A percentile compares a stretch with the other conserved stretches of the same genome.
phyloP scores from a whole-genome alignment of 1,140 invertebrate genomes.

The Zelostemma sp. region DNA sequence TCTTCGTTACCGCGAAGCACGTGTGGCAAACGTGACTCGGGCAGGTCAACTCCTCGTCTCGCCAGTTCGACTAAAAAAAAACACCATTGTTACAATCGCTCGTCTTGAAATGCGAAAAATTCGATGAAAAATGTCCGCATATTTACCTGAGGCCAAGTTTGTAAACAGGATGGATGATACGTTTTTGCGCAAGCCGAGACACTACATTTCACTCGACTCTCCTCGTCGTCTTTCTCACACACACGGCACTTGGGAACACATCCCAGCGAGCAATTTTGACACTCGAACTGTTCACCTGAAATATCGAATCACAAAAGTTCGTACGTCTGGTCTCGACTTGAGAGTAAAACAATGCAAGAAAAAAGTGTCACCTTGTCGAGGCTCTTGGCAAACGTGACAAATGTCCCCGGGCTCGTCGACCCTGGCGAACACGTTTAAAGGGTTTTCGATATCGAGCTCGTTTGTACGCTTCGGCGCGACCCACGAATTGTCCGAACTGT shows the following conservation, averaged over 20 bases:
- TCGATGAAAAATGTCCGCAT: not conserved
- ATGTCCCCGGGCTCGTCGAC: not conserved
- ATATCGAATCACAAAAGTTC: constrained; percentile 2
- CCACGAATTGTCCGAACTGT: not conserved
- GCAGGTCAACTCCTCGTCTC: constrained; percentile 15
- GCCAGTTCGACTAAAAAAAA: constrained; percentile 19
- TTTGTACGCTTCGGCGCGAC: not conserved
- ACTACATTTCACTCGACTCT: constrained; percentile 8
- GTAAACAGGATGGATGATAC: constrained; percentile 24
- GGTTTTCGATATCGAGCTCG: not conserved
- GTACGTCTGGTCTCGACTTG: not conserved
- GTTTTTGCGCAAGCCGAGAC: constrained; percentile 19
- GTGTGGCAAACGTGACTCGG: constrained; percentile 41
- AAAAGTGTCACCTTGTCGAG: not conserved
- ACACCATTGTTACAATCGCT: not conserved
- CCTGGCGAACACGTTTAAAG: not conserved
- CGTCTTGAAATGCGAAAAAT: too few relatives aligned
- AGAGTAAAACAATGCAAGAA: not conserved
- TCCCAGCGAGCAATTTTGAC: not conserved
- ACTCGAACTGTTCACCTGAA: not conserved
- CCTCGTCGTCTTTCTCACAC: not conserved
- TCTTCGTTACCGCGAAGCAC: constrained; percentile 10
- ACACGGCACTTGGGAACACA: not conserved
- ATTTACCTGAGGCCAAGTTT: constrained; percentile 33
- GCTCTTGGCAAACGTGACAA: not conserved